Evolutionary conservation across 2,113 vertebrate genomes (phyloP).

Genomic region (Anoplopoma fimbria): DNA sequence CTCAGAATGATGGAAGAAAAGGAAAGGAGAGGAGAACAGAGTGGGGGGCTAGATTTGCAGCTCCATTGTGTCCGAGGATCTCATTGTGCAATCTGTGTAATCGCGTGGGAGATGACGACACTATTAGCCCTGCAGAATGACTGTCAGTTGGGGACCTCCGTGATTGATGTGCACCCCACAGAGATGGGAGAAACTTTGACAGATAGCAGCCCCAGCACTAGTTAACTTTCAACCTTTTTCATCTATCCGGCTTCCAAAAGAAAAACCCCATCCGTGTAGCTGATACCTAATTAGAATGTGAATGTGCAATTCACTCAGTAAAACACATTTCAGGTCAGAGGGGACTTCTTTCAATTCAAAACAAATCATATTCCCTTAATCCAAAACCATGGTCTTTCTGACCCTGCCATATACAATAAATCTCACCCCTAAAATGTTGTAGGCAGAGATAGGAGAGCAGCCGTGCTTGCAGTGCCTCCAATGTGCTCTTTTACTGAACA

Average conservation of each 20-base stretch:
- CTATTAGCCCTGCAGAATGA: constrained; percentile 65
- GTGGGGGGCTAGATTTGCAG: constrained; percentile 62
- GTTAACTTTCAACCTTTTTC: constrained; percentile 73
- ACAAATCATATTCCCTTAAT: constrained; percentile 64
- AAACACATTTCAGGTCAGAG: constrained; percentile 71
- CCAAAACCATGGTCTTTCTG: constrained; percentile 52
- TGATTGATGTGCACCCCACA: constrained; percentile 70
- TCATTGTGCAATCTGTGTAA: constrained; percentile 67
- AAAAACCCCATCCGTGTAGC: constrained; percentile 46
- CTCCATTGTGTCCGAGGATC: constrained; percentile 79
- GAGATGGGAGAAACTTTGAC: constrained; percentile 71
- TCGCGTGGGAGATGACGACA: constrained; percentile 74
- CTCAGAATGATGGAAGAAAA: constrained; percentile 77
- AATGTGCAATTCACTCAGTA: constrained; percentile 58
- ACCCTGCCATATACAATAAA: constrained; percentile 60
- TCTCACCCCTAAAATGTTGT: constrained; percentile 74
- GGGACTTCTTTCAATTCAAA: constrained; percentile 67
- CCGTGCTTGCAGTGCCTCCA: constrained; percentile 57
- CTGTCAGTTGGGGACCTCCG: constrained; percentile 64
- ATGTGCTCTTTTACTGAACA: constrained; percentile 65
- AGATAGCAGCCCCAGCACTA: constrained; percentile 61
- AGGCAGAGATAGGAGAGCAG: constrained; percentile 73
- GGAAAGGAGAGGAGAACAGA: constrained; percentile 62
- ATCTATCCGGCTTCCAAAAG: constrained; percentile 47
- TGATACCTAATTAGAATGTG: constrained; percentile 68